Evolutionary conservation across 2,888 invertebrate genomes (phyloP).

Genomic region (Eugnorisma glareosa): DNA sequence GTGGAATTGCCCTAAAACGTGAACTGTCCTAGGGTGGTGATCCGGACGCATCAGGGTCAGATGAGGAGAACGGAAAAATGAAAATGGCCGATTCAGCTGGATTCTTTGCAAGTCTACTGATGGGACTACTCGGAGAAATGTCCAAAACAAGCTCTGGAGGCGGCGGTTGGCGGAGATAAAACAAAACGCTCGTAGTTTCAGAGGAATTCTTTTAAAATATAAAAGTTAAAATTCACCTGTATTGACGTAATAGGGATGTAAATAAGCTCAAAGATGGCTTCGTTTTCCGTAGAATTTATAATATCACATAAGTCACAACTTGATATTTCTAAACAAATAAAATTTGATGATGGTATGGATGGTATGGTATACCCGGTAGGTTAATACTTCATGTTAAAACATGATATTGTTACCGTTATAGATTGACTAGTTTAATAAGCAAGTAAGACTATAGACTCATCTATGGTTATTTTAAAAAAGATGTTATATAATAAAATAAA

Average conservation of each 20-base stretch:
- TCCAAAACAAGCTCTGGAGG: conserved; percentile 83
- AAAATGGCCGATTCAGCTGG: conserved; percentile 83
- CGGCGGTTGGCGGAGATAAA: conserved; percentile 71
- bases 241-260: not conserved
- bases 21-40: conserved; percentile 76
- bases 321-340: not conserved
- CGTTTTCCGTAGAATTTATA: not conserved
- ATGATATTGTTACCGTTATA: conserved; percentile 21
- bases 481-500: conserved; percentile 17
- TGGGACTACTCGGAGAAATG: conserved; percentile 85
- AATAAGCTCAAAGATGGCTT: not conserved
- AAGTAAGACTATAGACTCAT: not conserved
- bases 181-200: not conserved
- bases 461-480: not conserved
- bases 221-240: conserved; percentile 16
- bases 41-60: conserved; percentile 69
- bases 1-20: not conserved
- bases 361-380: not conserved
- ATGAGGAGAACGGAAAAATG: conserved; percentile 69
- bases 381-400: not conserved
- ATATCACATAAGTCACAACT: no score
- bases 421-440: conserved; percentile 12
- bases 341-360: no score
- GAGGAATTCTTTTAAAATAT: not conserved
- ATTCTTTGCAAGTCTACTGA: conserved; percentile 81